Evolutionary conservation across 2,797 vertebrate species (phyloP).

Genomic region (Neostethus bicornis): DNA sequence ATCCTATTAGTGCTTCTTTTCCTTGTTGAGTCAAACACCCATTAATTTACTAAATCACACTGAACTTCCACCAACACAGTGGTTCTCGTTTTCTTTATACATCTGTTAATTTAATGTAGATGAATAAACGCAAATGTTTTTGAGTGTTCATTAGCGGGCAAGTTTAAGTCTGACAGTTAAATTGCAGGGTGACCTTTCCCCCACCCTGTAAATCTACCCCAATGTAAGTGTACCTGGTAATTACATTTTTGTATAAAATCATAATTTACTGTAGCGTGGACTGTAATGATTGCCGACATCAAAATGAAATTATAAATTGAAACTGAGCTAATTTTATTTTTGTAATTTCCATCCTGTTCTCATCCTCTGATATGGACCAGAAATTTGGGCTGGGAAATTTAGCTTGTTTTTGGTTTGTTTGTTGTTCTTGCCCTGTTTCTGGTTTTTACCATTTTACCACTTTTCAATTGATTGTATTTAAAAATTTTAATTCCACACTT

Average conservation of each 20-base stretch:
- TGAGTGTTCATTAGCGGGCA: constrained; percentile 94
- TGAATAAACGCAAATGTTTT: constrained; percentile 99
- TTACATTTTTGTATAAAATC: constrained; percentile 98
- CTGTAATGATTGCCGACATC: constrained; percentile 98
- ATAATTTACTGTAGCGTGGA: constrained; percentile 98
- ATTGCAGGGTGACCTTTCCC: constrained; percentile 94
- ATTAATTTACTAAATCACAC: constrained; percentile 98
- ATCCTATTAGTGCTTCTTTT: constrained; percentile 90
- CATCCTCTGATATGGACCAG: constrained; percentile 63
- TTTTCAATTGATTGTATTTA: constrained; percentile 9
- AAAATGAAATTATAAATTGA: constrained; percentile 96
- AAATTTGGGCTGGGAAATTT: constrained; percentile 40
- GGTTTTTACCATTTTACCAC: neutral
- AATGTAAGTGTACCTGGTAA: constrained; percentile 95
- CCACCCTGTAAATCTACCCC: constrained; percentile 83
- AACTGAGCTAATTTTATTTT: constrained; percentile 88
- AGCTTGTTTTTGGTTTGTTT: constrained; percentile 10
- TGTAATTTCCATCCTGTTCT: constrained; percentile 79
- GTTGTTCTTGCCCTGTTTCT: constrained; percentile 1
- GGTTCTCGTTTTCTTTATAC: constrained; percentile 91
- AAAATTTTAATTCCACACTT: constrained; percentile 14
- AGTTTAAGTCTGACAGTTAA: constrained; percentile 98
- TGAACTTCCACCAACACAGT: constrained; percentile 94
- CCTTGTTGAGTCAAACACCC: constrained; percentile 90
- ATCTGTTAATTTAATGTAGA: constrained; percentile 98